Evolutionary conservation across 1,140 invertebrate genomes (phyloP), one percentile per base, ranked within the genome.

Genomic region (Mylabris phalerata): DNA sequence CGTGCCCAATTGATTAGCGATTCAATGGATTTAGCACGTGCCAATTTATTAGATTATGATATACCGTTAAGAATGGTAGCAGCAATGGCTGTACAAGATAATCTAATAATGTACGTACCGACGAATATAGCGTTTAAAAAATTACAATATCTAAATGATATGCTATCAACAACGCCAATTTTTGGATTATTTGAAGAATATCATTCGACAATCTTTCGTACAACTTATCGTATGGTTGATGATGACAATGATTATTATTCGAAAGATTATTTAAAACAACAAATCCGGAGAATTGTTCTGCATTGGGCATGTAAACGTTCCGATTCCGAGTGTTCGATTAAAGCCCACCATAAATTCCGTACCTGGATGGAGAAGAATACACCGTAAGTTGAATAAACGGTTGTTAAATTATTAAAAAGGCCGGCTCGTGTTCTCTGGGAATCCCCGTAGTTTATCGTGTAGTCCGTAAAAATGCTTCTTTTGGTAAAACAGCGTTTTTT

Each of bases 1-100:
- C 78, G 88, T 50, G 90, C 89, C 0, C 87, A 91, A 66, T 70
- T 95, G 1, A 79, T 95, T 7, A 88, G 93, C 65, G 92, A 95
- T 74, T 80, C 89, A 1, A 84, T 93, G 67, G 86, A 87, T 68
- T 75, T 94, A 44, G 87, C 85, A 0, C 79, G 83, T 61, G 79
- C 79, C 0, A 82, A 79, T 27, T 66, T 81, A 3, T 51, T 88
- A 2, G 66, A 78, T 43, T 89, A 89, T 59, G 69, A 76, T 9
- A 75, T 80, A 26, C 81, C 82, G 19, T 73, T 89, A 27, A 75
- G 57, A 50, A 47, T 73, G 47, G 62, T 73, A 27, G 59, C 60
- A n/a, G 58, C 54, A 48, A 66, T 72, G 60, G 70, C 60, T 6
- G 32, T 64, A 2, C 47, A 60, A 38, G 71, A 71, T 45, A 51